Evolutionary conservation across 2,797 vertebrate genomes (phyloP).

Genomic region (Megalops cyprinoides): DNA sequence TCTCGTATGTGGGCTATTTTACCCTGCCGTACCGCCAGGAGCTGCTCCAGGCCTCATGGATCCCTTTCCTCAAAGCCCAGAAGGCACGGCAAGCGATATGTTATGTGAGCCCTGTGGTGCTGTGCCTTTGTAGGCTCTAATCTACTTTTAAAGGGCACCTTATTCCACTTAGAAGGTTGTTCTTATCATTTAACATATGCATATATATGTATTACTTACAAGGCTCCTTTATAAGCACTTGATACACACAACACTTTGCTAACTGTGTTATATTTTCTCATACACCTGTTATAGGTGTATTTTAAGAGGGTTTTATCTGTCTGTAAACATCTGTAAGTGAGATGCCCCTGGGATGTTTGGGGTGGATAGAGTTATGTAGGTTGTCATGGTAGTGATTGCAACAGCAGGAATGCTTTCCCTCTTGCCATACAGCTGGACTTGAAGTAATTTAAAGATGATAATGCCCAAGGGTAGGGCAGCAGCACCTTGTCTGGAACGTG

Average conservation of each 20-base stretch:
- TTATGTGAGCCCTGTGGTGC: not conserved
- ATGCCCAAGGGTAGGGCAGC: too few relatives aligned
- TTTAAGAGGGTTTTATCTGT: too few relatives aligned
- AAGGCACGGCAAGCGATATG: conserved; percentile 60
- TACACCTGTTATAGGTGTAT: not conserved
- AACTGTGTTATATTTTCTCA: not conserved
- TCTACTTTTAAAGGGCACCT: not conserved
- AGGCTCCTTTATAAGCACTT: too few relatives aligned
- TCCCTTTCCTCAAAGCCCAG: conserved; percentile 76
- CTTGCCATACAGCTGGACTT: too few relatives aligned
- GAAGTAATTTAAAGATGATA: too few relatives aligned
- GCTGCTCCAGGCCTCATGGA: conserved; percentile 69
- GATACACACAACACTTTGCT: too few relatives aligned
- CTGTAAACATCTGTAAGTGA: not conserved
- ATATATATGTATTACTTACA: too few relatives aligned
- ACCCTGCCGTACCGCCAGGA: conserved; percentile 72
- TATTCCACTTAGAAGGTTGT: not conserved
- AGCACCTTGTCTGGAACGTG: not conserved
- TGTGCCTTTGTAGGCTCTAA: not conserved
- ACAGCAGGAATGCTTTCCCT: too few relatives aligned
- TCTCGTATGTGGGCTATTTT: conserved; percentile 80
- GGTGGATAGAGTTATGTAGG: not conserved
- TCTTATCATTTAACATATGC: too few relatives aligned
- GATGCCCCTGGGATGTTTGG: too few relatives aligned
- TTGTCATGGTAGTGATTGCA: not conserved